These are phyloP conservation scores for Phyllotreta striolata DNA, from an alignment of 2,888 invertebrate species.

Conservation along the genomic window DNA sequence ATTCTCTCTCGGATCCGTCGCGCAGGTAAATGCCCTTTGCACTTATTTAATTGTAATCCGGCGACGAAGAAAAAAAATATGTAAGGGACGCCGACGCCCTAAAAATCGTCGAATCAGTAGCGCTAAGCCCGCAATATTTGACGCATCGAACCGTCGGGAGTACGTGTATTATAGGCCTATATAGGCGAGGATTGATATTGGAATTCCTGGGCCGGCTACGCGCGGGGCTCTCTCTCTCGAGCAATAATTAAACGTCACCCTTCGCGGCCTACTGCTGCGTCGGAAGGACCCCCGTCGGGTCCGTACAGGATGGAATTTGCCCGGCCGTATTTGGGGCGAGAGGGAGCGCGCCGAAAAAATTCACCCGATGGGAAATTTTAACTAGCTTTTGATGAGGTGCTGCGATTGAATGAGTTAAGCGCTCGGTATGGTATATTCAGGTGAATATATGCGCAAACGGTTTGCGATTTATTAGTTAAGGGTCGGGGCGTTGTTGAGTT, in stretches of 20 bases:
- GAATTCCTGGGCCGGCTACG: constrained; percentile 49
- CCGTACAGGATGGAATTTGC: constrained; percentile 27
- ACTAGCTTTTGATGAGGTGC: too few relatives aligned
- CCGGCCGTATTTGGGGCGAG: too few relatives aligned
- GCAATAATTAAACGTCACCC: constrained; percentile 52
- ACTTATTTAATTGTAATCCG: constrained; percentile 14
- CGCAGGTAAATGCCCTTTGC: constrained; percentile 5
- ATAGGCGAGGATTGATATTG: constrained; percentile 47
- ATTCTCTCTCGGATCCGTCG: not conserved
- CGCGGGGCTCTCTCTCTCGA: constrained; percentile 31
- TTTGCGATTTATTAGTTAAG: too few relatives aligned
- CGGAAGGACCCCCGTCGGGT: constrained; percentile 44
- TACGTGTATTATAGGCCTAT: constrained; percentile 1
- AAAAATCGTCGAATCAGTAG: constrained; percentile 19
- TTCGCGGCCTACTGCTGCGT: constrained; percentile 47
- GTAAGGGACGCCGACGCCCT: not conserved
- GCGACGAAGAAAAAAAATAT: not conserved
- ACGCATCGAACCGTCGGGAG: constrained; percentile 17
- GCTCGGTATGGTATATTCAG: too few relatives aligned
- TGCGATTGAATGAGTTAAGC: too few relatives aligned
- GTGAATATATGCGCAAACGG: too few relatives aligned
- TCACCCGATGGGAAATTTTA: too few relatives aligned
- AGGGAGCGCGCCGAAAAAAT: too few relatives aligned
- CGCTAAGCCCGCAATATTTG: constrained; percentile 21
- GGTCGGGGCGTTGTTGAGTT: too few relatives aligned